These are phyloP conservation scores for Antrozous pallidus DNA, from an alignment of 2,797 vertebrate genomes.

Conservation along the genomic window DNA sequence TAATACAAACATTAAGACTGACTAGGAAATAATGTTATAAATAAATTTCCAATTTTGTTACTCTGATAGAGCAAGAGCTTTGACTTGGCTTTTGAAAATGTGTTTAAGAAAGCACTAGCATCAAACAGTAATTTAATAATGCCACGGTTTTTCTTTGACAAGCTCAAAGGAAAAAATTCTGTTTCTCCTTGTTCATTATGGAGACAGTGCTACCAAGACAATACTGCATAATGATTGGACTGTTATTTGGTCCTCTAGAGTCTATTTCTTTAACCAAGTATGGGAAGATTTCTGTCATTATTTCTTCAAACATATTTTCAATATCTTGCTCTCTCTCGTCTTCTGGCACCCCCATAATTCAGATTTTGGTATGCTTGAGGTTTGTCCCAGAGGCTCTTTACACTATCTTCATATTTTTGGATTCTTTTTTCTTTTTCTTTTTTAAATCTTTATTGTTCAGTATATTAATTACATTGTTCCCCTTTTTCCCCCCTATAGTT, in stretches of 20 bases:
- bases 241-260: background rate
- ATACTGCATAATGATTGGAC: background rate
- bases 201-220: background rate
- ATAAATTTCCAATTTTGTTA: conserved; percentile 9
- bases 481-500: too few relatives aligned
- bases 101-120: background rate
- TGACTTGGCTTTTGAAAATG: background rate
- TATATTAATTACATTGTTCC: too few relatives aligned
- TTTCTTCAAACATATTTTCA: too few relatives aligned
- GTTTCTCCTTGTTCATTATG: background rate
- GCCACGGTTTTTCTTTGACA: background rate
- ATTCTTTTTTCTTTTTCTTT: too few relatives aligned
- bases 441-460: too few relatives aligned
- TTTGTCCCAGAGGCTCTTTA: too few relatives aligned
- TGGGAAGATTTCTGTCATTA: too few relatives aligned
- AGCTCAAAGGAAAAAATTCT: background rate
- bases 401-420: too few relatives aligned
- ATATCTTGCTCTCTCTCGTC: too few relatives aligned
- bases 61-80: conserved; percentile 30
- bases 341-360: too few relatives aligned
- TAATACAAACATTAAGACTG: conserved; percentile 23
- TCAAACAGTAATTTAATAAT: background rate
- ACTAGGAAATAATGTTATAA: conserved; percentile 8
- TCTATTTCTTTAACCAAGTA: too few relatives aligned
- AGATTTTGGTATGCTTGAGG: too few relatives aligned